Base-by-base conservation (phyloP, 2,888 invertebrate genomes). In the Campaea margaritaria region DNA sequence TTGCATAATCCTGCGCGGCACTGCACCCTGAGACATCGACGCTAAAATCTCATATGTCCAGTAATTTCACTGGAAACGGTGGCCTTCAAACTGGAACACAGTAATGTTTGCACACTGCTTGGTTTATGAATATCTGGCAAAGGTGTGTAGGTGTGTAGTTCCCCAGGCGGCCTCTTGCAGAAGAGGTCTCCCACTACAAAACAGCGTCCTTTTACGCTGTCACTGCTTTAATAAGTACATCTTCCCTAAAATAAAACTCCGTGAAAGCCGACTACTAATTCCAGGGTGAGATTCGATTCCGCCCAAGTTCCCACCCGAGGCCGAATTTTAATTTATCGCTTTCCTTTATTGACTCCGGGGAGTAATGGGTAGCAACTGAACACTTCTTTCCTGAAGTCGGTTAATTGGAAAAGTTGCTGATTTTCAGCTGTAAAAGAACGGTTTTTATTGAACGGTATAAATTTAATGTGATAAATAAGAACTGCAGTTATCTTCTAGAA, bases 401-500 rank as follows among this genome's bases (percentile, higher is more conserved):
- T 60, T 77, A 77, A 78, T 77, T 74, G 73, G 70, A 68, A 73
- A 78, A 78, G 65, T 78, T 76, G 46, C 48, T 53, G 50, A 63
- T 65, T 61, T 55, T 61, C 10, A 31, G 39, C 2, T 27, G 39
- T 49, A 39, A 38, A 31, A 43, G 63, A 61, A 39, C 12, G 43
- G 28, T 50, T 57, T 47, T 39, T 52, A 52, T 43, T 34, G 28
- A 42, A 57, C 48, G 45, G 41, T 15, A 27, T 15, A 31, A 10
- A 10, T 38, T 58, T 57, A 62, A 56, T 61, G 58, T 48, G 14
- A 31, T 14, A 39, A 39, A 13, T 39, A 15, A 38, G 13, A 38
- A 45, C 10, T 38, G 27, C 27, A 44, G 13, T 21, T 42, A 42
- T 16, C 16, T 7, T 44, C 43, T 43, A 43, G 21, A 21, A 21